Evolutionary conservation across 2,888 invertebrate genomes (phyloP).

Genomic region (Drymonia ruficornis): DNA sequence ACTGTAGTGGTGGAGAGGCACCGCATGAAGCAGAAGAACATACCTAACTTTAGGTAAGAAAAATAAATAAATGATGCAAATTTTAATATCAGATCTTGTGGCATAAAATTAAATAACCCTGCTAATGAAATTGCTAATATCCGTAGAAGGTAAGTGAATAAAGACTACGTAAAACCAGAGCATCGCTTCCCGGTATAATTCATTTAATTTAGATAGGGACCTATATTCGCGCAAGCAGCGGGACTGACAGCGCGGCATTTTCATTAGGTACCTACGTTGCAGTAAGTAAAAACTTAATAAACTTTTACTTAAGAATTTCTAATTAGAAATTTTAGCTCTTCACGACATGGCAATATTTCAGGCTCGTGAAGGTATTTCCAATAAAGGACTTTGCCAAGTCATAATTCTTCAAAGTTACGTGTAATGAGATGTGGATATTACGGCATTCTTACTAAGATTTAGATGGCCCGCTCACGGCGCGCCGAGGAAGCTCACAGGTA

Average conservation of each 20-base stretch:
- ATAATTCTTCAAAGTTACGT: constrained; percentile 84
- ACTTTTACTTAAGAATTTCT: constrained; percentile 82
- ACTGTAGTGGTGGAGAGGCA: too few species aligned
- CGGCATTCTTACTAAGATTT: constrained; percentile 77
- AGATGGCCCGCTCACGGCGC: constrained; percentile 51
- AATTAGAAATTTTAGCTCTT: constrained; percentile 84
- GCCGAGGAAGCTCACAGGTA: constrained; percentile 24
- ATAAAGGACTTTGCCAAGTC: constrained; percentile 85
- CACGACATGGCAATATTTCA: constrained; percentile 85
- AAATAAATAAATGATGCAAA: constrained; percentile 8
- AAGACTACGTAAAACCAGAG: constrained; percentile 31
- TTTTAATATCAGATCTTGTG: constrained; percentile 29
- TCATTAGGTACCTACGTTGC: constrained; percentile 80
- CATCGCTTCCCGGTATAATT: constrained; percentile 38
- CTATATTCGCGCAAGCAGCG: constrained; percentile 17
- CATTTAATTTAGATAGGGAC: constrained; percentile 47
- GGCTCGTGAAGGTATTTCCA: constrained; percentile 84
- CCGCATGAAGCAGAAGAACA: too few species aligned
- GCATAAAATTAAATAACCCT: constrained; percentile 30
- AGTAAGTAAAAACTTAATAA: constrained; percentile 83
- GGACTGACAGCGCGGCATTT: constrained; percentile 75
- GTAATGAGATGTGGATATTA: constrained; percentile 84
- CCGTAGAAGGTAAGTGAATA: constrained; percentile 31
- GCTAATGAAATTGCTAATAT: constrained; percentile 36
- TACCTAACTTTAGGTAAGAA: too few species aligned